These are phyloP conservation scores for Aphaenogaster floridana DNA, from an alignment of 1,140 invertebrate species.

Conservation along the genomic window DNA sequence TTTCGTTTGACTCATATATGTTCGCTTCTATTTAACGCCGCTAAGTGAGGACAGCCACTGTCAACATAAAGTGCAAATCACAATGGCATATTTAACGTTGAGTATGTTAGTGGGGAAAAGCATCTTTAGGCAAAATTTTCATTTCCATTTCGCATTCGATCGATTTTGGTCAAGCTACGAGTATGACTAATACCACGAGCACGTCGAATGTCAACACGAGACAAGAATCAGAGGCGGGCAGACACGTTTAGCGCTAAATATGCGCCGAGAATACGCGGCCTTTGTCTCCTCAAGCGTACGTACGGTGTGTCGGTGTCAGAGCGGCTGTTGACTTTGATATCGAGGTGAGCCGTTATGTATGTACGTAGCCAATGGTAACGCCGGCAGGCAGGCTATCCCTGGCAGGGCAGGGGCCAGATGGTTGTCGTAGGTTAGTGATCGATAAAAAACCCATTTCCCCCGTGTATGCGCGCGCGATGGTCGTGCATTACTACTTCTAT, in stretches of 20 bases:
- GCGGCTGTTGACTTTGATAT: constrained; percentile 62
- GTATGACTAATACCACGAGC: constrained; percentile 44
- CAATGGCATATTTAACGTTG: constrained; percentile 9
- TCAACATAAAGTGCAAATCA: constrained; percentile 3
- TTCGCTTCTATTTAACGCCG: neutral
- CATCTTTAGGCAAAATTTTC: constrained; percentile 27
- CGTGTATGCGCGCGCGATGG: constrained; percentile 47
- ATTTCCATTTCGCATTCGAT: constrained; percentile 33
- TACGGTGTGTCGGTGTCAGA: constrained; percentile 38
- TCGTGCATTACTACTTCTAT: constrained; percentile 65
- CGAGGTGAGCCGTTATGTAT: constrained; percentile 45
- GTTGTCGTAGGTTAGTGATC: constrained; percentile 81
- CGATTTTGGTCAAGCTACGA: constrained; percentile 9
- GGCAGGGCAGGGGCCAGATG: constrained; percentile 65
- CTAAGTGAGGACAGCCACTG: neutral
- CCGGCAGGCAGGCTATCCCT: constrained; percentile 26
- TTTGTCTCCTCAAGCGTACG: constrained; percentile 42
- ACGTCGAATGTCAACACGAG: constrained; percentile 36
- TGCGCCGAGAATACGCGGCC: constrained; percentile 54
- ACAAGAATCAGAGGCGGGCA: constrained; percentile 23
- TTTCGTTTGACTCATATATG: neutral
- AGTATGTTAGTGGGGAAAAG: neutral
- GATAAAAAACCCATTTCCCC: constrained; percentile 77
- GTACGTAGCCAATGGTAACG: constrained; percentile 61
- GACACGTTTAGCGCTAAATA: constrained; percentile 36